Evolutionary conservation across 2,888 invertebrate species (phyloP), one percentile per base, ranked within the genome.

Genomic region (Epicampocera succincta): DNA sequence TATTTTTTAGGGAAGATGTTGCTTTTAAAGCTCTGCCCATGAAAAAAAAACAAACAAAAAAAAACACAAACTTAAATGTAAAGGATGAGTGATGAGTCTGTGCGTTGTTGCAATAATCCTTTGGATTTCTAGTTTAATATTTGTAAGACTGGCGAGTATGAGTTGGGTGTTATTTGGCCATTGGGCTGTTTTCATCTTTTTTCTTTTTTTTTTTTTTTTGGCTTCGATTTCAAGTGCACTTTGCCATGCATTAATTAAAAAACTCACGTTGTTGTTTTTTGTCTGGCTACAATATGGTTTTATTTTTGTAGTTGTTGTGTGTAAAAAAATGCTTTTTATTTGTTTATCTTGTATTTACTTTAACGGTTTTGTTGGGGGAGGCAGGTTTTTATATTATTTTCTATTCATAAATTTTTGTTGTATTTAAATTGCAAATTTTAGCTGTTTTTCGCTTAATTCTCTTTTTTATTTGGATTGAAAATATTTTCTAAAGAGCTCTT

Each of bases 221-320:
- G 82, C 82, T 82, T 82, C 78, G 54, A 74, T 82, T 66, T 78
- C 82, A 78, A 82, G 82, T 82, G 82, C 82, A 82, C 82, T 82
- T 82, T 82, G 72, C 78, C 71, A 71, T 82, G 78, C 82, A 82
- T 78, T 82, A 82, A 82, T 82, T 82, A 82, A 78, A 78, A 77
- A 69, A 58, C 19, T 73, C 61, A 25, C 25, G 21, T 61, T 66
- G 29, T 13, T 66, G 61, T 12, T 65, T 33, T 11, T 56, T 71
- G 78, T 73, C 72, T 78, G 66, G 63, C 68, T 77, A 66, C 58
- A 78, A 66, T 78, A 78, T 66, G 66, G 9, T 63, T 56, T 72
- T 61, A 17, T 65, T 46, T 50, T 68, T 76, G 68, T 40, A 65
- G 72, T 72, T 72, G 58, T 40, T 80, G 40, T 40, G 19, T 46